Evolutionary conservation across 1,140 invertebrate species (phyloP), one percentile per base, ranked within the genome.

Genomic region (Fopius arisanus): DNA sequence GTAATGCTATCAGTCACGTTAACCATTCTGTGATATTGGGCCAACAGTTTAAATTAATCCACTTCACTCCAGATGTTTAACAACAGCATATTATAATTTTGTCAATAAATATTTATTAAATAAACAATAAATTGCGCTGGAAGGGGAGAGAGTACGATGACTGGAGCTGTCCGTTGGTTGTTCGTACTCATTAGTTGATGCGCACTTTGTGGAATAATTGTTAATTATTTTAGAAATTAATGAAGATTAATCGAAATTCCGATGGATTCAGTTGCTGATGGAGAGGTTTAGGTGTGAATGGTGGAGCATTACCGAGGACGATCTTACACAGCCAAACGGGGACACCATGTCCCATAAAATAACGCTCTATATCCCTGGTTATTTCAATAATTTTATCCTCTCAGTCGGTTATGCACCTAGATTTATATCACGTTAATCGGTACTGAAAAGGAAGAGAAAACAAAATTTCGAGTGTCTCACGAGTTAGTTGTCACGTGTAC

Each of bases 291-390:
- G 65, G 37, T 62, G 63, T 63, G 68, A 76, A 70, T 70, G 67
- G 51, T 71, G 73, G 67, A 71, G 72, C 68, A 77, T 77, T 72
- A 73, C 73, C 72, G 65, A 65, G 69, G 75, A 78, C 51, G 73
- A 71, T 71, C 67, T 65, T 74, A 75, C 74, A 78, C 75, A 76
- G 77, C 69, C 72, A 72, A 67, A 62, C 70, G 31, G 67, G 62
- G 19, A 10, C 26, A 33, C 65, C 40, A 19, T 3, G 23, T 43
- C 12, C 16, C 28, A 28, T 28, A 19, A 9, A 54, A 4, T 67
- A 16, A 54, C 40, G 33, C 14, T 16, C 10, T 31, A 40, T 65
- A 0, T 28, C 21, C 23, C 2, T 43, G 65, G 14, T 28, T 48
- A 29, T 40, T 73, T 40, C 33, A 37, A 37, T 48, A 19, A 14